Evolutionary conservation across 30 jellyfish, hydroid and myxozoan species (phyloP).

Genomic region (Chrysaora quinquecirrha): DNA sequence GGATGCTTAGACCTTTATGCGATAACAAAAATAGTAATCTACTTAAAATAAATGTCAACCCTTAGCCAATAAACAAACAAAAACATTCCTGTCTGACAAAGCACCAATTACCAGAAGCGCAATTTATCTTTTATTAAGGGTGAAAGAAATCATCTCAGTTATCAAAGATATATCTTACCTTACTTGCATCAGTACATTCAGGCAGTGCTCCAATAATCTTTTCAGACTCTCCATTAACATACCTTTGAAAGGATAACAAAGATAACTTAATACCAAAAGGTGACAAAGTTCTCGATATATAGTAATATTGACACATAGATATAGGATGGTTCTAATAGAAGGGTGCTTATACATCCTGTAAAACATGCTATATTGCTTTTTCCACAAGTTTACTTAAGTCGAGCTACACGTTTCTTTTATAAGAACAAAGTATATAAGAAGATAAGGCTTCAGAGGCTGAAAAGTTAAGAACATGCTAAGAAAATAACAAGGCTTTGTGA

Average conservation of each 20-base stretch:
- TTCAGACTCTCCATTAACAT: conserved; percentile 86
- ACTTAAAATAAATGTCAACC: background rate
- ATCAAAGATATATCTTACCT: conserved; percentile 22
- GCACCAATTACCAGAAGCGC: background rate
- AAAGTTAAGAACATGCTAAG: too few relatives aligned
- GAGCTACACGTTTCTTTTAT: too few relatives aligned
- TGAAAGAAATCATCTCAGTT: background rate
- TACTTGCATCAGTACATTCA: conserved; percentile 67
- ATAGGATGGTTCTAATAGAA: background rate
- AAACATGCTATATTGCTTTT: background rate
- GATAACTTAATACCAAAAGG: background rate
- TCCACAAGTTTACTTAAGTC: too few relatives aligned
- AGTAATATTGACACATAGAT: background rate
- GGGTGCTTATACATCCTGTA: background rate
- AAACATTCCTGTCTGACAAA: background rate
- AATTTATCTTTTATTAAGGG: background rate
- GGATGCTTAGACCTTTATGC: background rate
- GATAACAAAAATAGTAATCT: too few relatives aligned
- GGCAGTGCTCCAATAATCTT: conserved; percentile 81
- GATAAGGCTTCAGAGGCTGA: too few relatives aligned
- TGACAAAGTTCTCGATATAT: background rate
- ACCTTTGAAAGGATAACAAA: conserved; percentile 39
- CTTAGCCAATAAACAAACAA: background rate
- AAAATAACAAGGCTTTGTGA: too few relatives aligned
- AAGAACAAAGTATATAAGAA: too few relatives aligned